phyloP scores from a whole-genome alignment of 2,888 invertebrate genomes.

The Trichogramma evanescens region DNA sequence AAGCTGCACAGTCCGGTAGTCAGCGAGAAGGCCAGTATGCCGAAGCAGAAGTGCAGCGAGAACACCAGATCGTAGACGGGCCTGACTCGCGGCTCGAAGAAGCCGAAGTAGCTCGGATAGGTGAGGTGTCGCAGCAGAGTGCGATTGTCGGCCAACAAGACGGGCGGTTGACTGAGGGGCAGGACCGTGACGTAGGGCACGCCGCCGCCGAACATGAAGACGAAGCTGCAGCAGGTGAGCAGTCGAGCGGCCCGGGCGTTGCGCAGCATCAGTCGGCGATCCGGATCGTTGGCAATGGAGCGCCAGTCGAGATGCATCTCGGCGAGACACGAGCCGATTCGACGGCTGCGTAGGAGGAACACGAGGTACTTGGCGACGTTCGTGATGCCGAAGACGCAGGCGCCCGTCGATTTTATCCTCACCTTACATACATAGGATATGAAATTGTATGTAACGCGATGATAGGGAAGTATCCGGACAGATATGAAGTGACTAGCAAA shows the following conservation, averaged over 20 bases:
- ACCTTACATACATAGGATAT: background rate
- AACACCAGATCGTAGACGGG: constrained; percentile 31
- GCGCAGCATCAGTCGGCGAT: constrained; percentile 27
- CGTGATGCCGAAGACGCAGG: constrained; percentile 31
- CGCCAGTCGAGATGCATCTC: constrained; percentile 30
- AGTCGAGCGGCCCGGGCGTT: constrained; percentile 25
- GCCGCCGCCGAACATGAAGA: constrained; percentile 26
- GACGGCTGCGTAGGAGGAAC: constrained; percentile 18
- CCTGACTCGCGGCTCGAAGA: constrained; percentile 24
- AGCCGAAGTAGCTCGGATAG: constrained; percentile 25
- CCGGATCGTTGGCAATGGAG: background rate
- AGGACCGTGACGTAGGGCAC: constrained; percentile 22
- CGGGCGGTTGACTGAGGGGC: constrained; percentile 21
- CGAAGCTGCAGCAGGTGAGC: constrained; percentile 20
- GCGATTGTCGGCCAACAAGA: constrained; percentile 24
- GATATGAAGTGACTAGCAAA: no score
- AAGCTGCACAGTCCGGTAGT: constrained; percentile 28
- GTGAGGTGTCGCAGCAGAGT: constrained; percentile 21
- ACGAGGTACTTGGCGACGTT: constrained; percentile 27
- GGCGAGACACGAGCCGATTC: constrained; percentile 25
- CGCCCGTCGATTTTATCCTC: constrained; percentile 27
- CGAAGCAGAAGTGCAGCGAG: constrained; percentile 26
- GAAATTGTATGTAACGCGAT: no score
- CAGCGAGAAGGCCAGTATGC: constrained; percentile 28
- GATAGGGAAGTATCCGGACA: no score